Evolutionary conservation across 1,140 invertebrate genomes (phyloP).

Genomic region (Pseudomyrmex dendroicus): DNA sequence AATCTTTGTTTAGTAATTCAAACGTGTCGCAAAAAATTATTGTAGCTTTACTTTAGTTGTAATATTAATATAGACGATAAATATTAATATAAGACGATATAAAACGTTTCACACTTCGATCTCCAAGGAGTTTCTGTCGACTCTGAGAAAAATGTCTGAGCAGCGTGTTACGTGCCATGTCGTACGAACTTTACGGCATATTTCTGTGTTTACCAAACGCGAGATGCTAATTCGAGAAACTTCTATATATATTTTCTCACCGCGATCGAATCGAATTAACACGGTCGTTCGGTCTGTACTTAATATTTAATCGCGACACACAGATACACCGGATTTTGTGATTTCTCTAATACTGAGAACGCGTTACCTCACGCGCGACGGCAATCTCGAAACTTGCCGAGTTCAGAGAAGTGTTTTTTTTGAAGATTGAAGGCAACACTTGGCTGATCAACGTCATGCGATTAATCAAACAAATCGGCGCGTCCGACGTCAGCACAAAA

Average conservation of each 20-base stretch:
- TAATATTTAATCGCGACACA: not conserved
- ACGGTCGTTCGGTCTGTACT: not conserved
- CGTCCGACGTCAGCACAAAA: constrained; percentile 7
- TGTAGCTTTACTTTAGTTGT: not conserved
- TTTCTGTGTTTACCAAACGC: constrained; percentile 21
- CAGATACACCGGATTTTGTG: not conserved
- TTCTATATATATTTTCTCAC: not conserved
- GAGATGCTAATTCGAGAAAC: constrained; percentile 20
- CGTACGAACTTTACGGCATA: not conserved
- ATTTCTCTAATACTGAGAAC: constrained; percentile 12
- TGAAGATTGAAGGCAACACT: not conserved
- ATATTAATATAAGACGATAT: too few species aligned
- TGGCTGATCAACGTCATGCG: not conserved
- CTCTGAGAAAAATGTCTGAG: constrained; percentile 5
- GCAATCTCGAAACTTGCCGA: constrained; percentile 2
- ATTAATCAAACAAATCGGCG: constrained; percentile 22
- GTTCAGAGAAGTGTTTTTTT: constrained; percentile 4
- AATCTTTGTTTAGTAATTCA: too few species aligned
- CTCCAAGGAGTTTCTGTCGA: not conserved
- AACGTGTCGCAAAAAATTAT: too few species aligned
- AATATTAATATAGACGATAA: not conserved
- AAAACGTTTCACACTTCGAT: constrained; percentile 14
- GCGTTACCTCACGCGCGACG: not conserved
- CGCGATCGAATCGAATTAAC: constrained; percentile 28
- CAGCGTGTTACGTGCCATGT: not conserved